Evolutionary conservation across 2,797 vertebrate species (phyloP), one percentile per base, ranked within the genome.

Genomic region (Novumbra hubbsi): DNA sequence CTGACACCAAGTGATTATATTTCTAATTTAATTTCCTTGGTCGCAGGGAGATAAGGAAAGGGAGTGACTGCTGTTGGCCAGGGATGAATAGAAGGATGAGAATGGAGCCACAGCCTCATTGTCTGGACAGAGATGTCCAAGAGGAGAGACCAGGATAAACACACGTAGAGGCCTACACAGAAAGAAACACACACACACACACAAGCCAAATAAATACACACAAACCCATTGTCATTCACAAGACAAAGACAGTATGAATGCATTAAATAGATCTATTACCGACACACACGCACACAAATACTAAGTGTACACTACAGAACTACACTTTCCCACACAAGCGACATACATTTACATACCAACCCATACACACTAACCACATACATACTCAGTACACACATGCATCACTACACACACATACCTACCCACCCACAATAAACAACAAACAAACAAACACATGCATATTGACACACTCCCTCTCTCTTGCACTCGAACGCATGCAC

Each of bases 1-100:
- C 87, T 87, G 81, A 83, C 68, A 77, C 84, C 83, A 79, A 92
- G 90, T 92, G 91, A 93, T 93, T 92, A 91, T 92, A 92, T 93
- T 93, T 92, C 88, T 94, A 92, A 93, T 93, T 93, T 93, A 93
- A 94, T 93, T 93, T 92, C 85, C 87, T 91, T 91, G 90, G 91
- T 91, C 85, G 88, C 85, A 88, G 78, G 87, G 81, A 87, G 92
- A 93, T 93, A 93, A 94, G 89, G 83, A 85, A 79, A 83, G 73
- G 79, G 72, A 88, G 83, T 78, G 62, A 80, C 85, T 85, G 86
- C 84, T 84, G 85, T 81, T 90, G 87, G 83, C 85, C 75, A 62
- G 74, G 74, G 78, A 85, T 90, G 91, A 91, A 91, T 84, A 77
- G 85, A 90, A 77, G 71, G 77, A 85, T n/a, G 32, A 84, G 81